Conservation (phyloP, 2,888 invertebrate genomes). For the Sminthurinus aureus region DNA sequence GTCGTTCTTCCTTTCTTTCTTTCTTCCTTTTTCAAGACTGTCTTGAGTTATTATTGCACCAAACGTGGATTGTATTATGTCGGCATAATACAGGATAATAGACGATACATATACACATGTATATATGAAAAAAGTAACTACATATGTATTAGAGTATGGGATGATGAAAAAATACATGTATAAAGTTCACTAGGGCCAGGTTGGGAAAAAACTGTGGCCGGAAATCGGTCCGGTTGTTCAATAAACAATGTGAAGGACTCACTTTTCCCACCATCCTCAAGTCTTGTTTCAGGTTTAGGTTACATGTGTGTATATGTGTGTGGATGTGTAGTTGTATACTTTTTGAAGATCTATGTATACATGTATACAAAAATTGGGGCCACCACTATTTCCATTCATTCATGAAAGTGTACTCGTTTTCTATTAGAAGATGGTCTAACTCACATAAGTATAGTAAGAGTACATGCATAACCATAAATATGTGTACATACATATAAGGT, state of each 20-base stretch:
- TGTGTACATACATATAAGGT: not conserved
- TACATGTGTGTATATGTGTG: not conserved
- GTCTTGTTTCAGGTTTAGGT: constrained; percentile 18
- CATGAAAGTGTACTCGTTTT: no score
- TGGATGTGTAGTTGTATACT: no score
- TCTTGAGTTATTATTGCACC: not conserved
- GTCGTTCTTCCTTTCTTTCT: not conserved
- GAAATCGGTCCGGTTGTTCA: constrained; percentile 52
- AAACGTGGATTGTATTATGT: not conserved
- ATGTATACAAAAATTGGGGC: no score
- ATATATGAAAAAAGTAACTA: not conserved
- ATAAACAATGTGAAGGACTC: constrained; percentile 56
- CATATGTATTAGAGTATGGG: not conserved
- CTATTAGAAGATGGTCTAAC: no score
- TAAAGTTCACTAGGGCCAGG: not conserved
- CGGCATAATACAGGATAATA: not conserved
- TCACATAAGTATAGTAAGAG: no score
- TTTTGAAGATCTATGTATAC: no score
- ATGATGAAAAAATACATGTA: not conserved
- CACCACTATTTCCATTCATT: no score
- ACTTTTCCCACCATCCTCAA: constrained; percentile 49
- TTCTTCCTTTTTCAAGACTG: not conserved
- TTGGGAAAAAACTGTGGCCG: constrained; percentile 50
- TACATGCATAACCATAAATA: no score
- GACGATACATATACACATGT: not conserved